phyloP scores from a whole-genome alignment of 1,140 invertebrate species.

The Nasonia longicornis region DNA sequence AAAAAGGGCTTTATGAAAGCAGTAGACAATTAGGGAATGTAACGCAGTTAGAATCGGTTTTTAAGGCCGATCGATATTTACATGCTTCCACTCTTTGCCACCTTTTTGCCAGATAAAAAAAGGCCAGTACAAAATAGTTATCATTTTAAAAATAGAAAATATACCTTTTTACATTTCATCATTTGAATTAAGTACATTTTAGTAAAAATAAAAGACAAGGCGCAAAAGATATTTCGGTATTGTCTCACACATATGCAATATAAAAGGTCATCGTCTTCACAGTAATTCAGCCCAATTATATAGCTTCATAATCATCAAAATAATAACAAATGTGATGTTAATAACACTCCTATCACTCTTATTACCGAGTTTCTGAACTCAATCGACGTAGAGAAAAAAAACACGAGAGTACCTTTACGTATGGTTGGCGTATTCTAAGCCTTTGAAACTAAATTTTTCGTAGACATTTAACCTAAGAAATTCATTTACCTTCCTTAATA shows the following conservation, averaged over 20 bases:
- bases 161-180: not conserved
- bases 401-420: not conserved
- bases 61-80: not conserved
- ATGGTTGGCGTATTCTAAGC: not conserved
- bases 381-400: not conserved
- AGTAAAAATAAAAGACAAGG: not conserved
- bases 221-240: not conserved
- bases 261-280: not conserved
- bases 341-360: not conserved
- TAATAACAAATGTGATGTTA: not conserved
- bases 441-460: not conserved
- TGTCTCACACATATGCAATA: not conserved
- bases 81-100: not conserved
- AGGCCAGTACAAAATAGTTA: not conserved
- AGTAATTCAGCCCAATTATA: not conserved
- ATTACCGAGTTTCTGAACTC: not conserved
- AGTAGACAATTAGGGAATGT: too few relatives aligned
- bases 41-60: not conserved
- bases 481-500: not conserved
- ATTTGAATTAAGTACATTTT: not conserved
- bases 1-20: too few relatives aligned
- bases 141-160: not conserved
- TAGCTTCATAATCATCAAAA: not conserved
- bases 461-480: not conserved
- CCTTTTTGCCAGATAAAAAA: not conserved